Evolutionary conservation across 2,113 vertebrate species (phyloP).

Genomic region (Zosterops borbonicus): DNA sequence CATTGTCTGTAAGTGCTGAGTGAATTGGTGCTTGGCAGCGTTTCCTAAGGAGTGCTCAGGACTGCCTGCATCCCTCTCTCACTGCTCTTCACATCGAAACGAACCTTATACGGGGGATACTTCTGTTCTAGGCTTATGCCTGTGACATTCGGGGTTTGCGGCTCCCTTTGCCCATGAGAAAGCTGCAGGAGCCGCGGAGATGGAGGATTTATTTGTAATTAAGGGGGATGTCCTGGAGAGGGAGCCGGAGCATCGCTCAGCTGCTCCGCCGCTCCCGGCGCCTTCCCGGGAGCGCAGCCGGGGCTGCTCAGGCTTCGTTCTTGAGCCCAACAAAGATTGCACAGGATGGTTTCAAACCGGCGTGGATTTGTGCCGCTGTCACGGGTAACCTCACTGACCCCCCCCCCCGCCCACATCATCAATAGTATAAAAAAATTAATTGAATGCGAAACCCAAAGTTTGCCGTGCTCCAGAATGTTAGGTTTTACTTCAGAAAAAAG

Average conservation of each 20-base stretch:
- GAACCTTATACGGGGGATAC: fast-evolving
- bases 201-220: neutral
- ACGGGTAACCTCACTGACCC: neutral
- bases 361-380: fast-evolving
- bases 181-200: fast-evolving
- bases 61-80: neutral
- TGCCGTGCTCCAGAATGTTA: fast-evolving
- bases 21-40: neutral
- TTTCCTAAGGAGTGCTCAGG: neutral
- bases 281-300: neutral
- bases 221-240: neutral
- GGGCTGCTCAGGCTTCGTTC: fast-evolving
- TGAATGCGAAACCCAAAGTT: neutral
- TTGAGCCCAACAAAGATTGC: fast-evolving
- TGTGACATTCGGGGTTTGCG: neutral
- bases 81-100: neutral
- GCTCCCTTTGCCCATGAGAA: fast-evolving
- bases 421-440: no score
- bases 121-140: neutral
- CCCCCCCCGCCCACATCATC: neutral
- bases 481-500: neutral
- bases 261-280: fast-evolving
- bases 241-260: constrained; percentile 2
- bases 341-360: fast-evolving
- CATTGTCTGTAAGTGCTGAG: neutral